These are phyloP conservation scores for Dermatemys mawii DNA, from an alignment of 2,113 vertebrate genomes.

Conservation along the genomic window DNA sequence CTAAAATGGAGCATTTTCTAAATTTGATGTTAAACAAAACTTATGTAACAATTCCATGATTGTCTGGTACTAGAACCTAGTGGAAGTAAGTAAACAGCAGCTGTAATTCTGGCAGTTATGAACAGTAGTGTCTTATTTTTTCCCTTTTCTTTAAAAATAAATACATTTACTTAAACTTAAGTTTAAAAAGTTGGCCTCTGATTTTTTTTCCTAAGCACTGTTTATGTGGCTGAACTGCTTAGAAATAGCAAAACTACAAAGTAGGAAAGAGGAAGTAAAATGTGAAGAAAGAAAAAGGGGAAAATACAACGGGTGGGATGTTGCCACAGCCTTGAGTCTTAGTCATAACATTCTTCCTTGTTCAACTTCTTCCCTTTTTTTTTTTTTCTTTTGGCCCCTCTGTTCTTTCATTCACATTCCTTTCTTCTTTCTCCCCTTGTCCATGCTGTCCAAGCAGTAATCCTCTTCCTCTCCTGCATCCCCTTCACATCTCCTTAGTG, in stretches of 20 bases:
- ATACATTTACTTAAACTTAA: not conserved
- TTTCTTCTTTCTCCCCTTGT: not conserved
- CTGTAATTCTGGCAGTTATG: not conserved
- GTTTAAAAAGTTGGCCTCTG: not conserved
- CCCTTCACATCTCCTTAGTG: not conserved
- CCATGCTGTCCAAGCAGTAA: not conserved
- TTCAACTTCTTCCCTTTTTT: not conserved
- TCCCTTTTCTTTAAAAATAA: not conserved
- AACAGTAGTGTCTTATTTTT: not conserved
- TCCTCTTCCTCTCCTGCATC: not conserved
- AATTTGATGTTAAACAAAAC: not conserved
- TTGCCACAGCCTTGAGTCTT: not conserved
- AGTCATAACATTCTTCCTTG: not conserved
- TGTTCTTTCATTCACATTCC: not conserved
- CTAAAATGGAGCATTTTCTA: not conserved
- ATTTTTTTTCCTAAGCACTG: not conserved
- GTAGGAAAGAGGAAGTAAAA: not conserved
- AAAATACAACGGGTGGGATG: not conserved
- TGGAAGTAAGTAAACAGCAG: not conserved
- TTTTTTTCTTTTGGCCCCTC: not conserved
- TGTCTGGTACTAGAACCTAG: not conserved
- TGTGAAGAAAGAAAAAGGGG: not conserved
- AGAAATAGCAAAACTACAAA: not conserved
- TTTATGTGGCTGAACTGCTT: not conserved
- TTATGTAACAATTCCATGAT: not conserved